Evolutionary conservation across 2,888 invertebrate species (phyloP), one percentile per base, ranked within the genome.

Genomic region (Dysmachus trigonus): DNA sequence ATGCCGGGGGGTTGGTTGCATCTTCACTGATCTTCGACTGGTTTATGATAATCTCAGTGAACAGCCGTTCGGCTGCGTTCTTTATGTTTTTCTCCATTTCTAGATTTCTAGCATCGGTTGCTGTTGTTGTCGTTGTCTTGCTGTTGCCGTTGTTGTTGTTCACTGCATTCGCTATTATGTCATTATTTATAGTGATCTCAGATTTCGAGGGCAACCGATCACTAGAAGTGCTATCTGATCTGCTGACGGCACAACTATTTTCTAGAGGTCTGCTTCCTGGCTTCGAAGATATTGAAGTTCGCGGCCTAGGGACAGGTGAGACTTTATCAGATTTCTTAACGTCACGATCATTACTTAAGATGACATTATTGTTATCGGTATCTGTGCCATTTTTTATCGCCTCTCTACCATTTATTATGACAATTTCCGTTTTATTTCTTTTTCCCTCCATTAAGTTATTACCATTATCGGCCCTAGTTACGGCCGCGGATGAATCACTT

Each of bases 21-120:
- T 38, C 30, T 31, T 30, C 35, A 71, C 13, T 31, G 3, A 18
- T 82, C 13, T 35, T 76, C 30, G 41, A 90, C 86, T 92, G 92
- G 88, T 90, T 92, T 41, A 92, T 90, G 86, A 91, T 91, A 62
- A 91, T 91, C 89, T 92, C 92, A 13, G 92, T 91, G 87, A 92
- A 92, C 71, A 92, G 88, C 81, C 92, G 90, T 88, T 92, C 92
- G 2, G 92, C 92, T 76, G 91, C 92, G 88, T 91, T 92, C 87
- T 91, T 92, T 0, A 92, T 86, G 89, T 92, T 92, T 86, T 92
- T 92, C 88, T 92, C 92, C 2, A 92, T 89, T 88, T 92, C 92
- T 22, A 90, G 90, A 0, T 91, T 91, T 47, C 91, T 91, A 10
- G 90, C 90, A 15, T 89, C 88, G 27, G 91, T 88, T 73, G 89